phyloP scores from a whole-genome alignment of 2,113 vertebrate species.

The Eidolon helvum region DNA sequence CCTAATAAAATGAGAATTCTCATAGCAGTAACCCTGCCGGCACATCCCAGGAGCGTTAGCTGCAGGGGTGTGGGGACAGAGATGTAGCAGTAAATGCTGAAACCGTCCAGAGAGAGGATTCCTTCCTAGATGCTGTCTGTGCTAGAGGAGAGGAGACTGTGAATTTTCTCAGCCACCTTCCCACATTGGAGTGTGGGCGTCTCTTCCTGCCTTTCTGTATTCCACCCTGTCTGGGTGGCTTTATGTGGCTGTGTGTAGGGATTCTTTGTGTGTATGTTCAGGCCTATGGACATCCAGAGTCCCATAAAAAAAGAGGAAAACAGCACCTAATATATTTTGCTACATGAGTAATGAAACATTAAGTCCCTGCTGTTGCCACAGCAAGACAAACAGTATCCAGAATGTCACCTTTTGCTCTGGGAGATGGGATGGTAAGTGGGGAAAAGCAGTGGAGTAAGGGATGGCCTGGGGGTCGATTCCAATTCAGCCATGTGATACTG shows the following conservation, averaged over 20 bases:
- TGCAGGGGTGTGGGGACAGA: not conserved
- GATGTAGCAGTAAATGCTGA: not conserved
- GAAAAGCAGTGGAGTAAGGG: not conserved
- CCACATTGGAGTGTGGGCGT: not conserved
- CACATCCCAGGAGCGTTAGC: not conserved
- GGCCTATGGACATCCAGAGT: not conserved
- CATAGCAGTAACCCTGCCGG: not conserved
- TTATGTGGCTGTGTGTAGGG: not conserved
- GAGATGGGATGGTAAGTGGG: not conserved
- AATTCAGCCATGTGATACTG: not conserved
- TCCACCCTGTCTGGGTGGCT: not conserved
- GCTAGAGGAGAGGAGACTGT: not conserved
- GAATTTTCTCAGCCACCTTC: not conserved
- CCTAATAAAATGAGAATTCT: constrained; percentile 38
- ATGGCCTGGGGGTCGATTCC: not conserved
- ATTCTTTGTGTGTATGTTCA: not conserved
- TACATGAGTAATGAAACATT: not conserved
- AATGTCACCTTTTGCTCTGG: not conserved
- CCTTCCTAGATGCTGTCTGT: not conserved
- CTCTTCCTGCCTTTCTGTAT: not conserved
- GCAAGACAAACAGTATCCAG: not conserved
- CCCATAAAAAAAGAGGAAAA: not conserved
- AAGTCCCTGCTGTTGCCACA: not conserved
- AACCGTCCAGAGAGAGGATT: not conserved
- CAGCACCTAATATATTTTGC: not conserved